Percentiles rank a stretch among this genome's conserved stretches.
These are phyloP conservation scores for Mastomys coucha DNA, from an alignment of 2,113 vertebrate species.

Conservation along the genomic window DNA sequence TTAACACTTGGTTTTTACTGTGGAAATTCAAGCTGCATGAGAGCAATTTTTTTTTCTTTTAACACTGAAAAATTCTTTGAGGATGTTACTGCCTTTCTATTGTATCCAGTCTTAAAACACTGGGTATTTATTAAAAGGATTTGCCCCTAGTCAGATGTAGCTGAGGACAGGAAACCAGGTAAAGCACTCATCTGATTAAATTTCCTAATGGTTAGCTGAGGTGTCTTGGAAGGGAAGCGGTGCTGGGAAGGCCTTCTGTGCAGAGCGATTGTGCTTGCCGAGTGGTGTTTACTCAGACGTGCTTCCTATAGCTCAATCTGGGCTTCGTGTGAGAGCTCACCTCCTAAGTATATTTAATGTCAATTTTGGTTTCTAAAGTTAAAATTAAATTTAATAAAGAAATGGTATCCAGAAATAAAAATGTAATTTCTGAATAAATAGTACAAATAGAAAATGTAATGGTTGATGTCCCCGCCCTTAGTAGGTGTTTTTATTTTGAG, in stretches of 20 bases:
- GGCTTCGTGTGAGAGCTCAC: not conserved
- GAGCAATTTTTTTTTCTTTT: constrained; percentile 60
- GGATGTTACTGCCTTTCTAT: constrained; percentile 42
- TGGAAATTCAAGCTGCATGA: constrained; percentile 82
- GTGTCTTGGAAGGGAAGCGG: not conserved
- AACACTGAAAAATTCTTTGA: constrained; percentile 66
- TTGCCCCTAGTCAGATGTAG: constrained; percentile 51
- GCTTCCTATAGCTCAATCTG: not conserved
- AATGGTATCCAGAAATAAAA: constrained; percentile 5
- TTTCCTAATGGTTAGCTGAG: constrained; percentile 33
- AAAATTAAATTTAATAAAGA: constrained; percentile 51
- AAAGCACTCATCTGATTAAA: constrained; percentile 32
- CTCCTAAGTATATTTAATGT: not conserved
- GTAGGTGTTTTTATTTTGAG: not conserved
- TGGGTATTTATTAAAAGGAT: constrained; percentile 68
- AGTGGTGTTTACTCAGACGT: not conserved
- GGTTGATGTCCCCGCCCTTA: not conserved
- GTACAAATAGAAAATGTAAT: not conserved
- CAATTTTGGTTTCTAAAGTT: constrained; percentile 2
- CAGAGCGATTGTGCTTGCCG: not conserved
- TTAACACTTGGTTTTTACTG: constrained; percentile 82
- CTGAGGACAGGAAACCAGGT: constrained; percentile 51
- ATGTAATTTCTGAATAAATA: constrained; percentile 34
- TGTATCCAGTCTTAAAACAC: constrained; percentile 48
- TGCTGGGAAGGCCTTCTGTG: not conserved